phyloP scores from a whole-genome alignment of 2,113 vertebrate genomes.

The Onychorhynchus coronatus region DNA sequence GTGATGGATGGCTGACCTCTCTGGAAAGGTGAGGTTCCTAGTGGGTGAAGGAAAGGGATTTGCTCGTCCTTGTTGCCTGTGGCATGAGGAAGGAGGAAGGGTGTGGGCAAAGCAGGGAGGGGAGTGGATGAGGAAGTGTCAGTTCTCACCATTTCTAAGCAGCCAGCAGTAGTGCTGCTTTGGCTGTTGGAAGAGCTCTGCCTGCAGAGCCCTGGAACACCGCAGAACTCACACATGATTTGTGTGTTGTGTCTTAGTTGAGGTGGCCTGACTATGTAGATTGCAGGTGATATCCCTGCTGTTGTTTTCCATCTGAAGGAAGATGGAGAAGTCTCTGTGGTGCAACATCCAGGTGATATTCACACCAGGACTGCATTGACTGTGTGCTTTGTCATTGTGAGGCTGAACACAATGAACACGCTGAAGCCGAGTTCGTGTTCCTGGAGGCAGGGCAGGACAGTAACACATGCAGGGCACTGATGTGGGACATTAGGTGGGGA shows the following conservation, averaged over 20 bases:
- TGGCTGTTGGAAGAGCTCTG: background rate
- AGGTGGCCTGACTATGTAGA: rapidly evolving
- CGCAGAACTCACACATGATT: too few species aligned
- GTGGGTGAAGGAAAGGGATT: background rate
- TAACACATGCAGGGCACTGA: rapidly evolving
- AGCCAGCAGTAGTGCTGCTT: background rate
- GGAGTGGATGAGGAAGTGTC: too few species aligned
- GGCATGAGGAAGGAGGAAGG: background rate
- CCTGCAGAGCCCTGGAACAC: background rate
- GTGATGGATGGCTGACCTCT: background rate
- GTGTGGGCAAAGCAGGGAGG: background rate
- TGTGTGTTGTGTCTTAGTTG: background rate
- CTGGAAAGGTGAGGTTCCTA: background rate
- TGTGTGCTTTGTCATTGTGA: background rate
- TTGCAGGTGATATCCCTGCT: background rate
- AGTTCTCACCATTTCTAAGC: background rate
- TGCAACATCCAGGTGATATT: too few species aligned
- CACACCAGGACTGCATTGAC: rapidly evolving
- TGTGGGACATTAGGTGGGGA: rapidly evolving
- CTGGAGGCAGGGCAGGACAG: background rate
- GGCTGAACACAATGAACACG: too few species aligned
- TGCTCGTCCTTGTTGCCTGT: background rate
- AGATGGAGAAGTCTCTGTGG: background rate
- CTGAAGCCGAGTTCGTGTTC: rapidly evolving
- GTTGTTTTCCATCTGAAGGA: background rate